phyloP scores from a whole-genome alignment of 1,140 invertebrate species.

The Pissodes strobi region DNA sequence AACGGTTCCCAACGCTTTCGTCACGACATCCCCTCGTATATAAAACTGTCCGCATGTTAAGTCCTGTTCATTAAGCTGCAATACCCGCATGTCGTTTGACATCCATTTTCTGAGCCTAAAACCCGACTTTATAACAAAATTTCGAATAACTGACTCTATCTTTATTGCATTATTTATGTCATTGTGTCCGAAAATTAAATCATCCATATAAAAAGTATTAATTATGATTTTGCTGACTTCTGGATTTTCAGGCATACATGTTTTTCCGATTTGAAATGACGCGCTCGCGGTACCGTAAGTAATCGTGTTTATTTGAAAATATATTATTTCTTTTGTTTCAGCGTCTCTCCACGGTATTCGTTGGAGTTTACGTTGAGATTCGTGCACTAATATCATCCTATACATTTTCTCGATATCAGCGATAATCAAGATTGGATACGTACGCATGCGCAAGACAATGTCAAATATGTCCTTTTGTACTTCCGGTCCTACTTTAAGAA shows the following conservation, averaged over 20 bases:
- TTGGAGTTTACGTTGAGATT: conserved; percentile 19
- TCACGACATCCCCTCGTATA: background rate
- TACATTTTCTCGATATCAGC: conserved; percentile 10
- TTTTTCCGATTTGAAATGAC: conserved; percentile 34
- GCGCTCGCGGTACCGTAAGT: conserved; percentile 44
- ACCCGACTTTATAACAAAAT: conserved; percentile 2
- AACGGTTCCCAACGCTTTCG: conserved; percentile 2
- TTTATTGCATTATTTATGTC: background rate
- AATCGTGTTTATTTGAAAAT: conserved; percentile 35
- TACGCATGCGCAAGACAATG: too few species aligned
- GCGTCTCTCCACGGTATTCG: conserved; percentile 33
- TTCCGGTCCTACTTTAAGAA: conserved; percentile 45
- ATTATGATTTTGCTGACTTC: conserved; percentile 12
- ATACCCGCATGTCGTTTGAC: background rate
- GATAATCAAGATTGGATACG: conserved; percentile 1
- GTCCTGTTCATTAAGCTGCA: too few species aligned
- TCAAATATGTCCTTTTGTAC: too few species aligned
- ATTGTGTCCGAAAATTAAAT: conserved; percentile 11
- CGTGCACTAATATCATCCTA: background rate
- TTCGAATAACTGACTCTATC: background rate
- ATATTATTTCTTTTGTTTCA: conserved; percentile 8
- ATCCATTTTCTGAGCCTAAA: conserved; percentile 17
- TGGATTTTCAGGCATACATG: background rate
- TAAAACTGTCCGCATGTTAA: too few species aligned
- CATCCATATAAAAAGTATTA: conserved; percentile 24